Evolutionary conservation across 2,888 invertebrate genomes (phyloP), one percentile per base, ranked within the genome.

Genomic region (Drosophila infuscata): DNA sequence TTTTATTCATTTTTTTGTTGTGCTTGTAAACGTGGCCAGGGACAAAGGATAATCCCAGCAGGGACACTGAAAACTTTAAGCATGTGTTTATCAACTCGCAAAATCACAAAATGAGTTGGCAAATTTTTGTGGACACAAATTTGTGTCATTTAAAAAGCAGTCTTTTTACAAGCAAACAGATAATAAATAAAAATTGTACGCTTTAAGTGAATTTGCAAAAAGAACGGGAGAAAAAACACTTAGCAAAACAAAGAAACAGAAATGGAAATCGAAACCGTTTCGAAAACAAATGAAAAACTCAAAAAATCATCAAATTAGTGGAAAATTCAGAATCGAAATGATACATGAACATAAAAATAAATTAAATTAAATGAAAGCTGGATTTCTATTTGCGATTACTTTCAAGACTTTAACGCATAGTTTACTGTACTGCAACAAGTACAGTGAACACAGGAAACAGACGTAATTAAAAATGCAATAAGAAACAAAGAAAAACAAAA

Each of bases 81-180:
- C 82, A 88, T 88, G 73, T 83, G 84, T 68, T 81, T 64, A 69
- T 70, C 67, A 83, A 76, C 70, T 62, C 66, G 52, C 25, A 8
- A 46, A 46, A 46, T 46, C 46, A 15, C 46, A 46, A 64, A 80
- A 76, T 85, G 70, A 70, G 58, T 70, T 57, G 63, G 36, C 69
- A 79, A 82, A 79, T 72, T 54, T 36, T 36, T 78, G 74, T 84
- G 90, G 90, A 79, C 76, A 89, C 70, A 84, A 81, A 75, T 51
- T 67, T 85, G 49, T 63, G 78, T 77, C 81, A 77, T 70, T 80
- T 64, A 67, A 52, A 64, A 64, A 48, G n/a, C 11, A 7, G 8
- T 25, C 25, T 46, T 4, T 8, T 29, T 17, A n/a, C 7, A 66
- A 52, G 11, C 11, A 56, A 53, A 11, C 62, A 32, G 17, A 56